phyloP scores from a whole-genome alignment of 2,113 vertebrate genomes.

The Spermophilus dauricus region DNA sequence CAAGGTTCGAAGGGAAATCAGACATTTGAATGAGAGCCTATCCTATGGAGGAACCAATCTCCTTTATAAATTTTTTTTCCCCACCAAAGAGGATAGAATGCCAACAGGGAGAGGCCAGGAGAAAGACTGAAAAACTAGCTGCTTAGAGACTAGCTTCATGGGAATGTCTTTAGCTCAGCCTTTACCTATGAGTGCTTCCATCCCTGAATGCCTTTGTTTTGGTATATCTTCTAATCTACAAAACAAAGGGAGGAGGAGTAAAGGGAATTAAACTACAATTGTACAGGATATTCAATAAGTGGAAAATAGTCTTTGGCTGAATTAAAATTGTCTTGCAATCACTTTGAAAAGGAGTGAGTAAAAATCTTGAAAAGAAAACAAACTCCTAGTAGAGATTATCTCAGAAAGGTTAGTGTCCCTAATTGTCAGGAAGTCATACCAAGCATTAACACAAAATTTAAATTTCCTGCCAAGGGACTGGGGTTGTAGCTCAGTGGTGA shows the following conservation, averaged over 20 bases:
- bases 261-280: neutral
- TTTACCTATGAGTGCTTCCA: neutral
- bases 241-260: neutral
- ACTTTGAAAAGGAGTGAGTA: conserved; percentile 45
- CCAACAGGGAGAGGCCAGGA: neutral
- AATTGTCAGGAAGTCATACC: neutral
- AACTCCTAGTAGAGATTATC: neutral
- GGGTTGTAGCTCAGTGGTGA: no score
- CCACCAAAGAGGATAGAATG: neutral
- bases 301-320: neutral
- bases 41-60: neutral
- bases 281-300: neutral
- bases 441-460: conserved; percentile 54
- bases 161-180: neutral
- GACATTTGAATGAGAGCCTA: neutral
- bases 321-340: conserved; percentile 11
- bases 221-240: neutral
- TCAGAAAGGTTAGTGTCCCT: conserved; percentile 2
- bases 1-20: neutral
- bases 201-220: conserved; percentile 33
- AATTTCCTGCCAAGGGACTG: neutral
- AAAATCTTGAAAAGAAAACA: conserved; percentile 9
- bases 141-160: neutral
- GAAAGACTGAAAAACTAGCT: neutral
- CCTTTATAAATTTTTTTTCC: neutral